phyloP scores from a whole-genome alignment of 2,888 invertebrate species.

The Onchidella celtica region DNA sequence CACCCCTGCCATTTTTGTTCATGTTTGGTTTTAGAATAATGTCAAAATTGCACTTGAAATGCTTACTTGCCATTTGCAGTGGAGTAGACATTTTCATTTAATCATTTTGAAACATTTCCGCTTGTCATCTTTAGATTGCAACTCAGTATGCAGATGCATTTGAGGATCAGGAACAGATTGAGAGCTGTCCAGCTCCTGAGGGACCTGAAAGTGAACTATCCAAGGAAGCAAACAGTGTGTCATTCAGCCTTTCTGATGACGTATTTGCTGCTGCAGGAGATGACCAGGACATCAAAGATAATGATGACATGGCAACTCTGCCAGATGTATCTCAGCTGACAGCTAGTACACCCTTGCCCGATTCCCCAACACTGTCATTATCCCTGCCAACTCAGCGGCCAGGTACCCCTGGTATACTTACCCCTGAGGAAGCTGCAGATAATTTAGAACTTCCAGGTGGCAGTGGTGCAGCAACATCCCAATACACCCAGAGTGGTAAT shows the following conservation, averaged over 20 bases:
- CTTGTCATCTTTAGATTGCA: slow-evolving; percentile 56
- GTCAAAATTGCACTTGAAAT: no score
- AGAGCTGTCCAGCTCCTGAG: not conserved
- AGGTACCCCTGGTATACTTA: slow-evolving; percentile 52
- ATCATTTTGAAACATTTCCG: not conserved
- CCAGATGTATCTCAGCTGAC: no score
- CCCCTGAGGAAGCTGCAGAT: slow-evolving; percentile 79
- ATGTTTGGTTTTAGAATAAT: no score
- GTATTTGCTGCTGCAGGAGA: not conserved
- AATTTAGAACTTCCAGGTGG: slow-evolving; percentile 76
- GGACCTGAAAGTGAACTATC: not conserved
- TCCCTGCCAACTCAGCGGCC: not conserved
- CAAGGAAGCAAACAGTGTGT: not conserved
- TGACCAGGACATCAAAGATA: not conserved
- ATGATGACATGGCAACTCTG: not conserved
- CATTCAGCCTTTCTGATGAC: not conserved
- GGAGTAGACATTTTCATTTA: not conserved
- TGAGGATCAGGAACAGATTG: slow-evolving; percentile 66
- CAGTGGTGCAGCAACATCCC: slow-evolving; percentile 52
- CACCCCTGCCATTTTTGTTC: no score
- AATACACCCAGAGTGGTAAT: slow-evolving; percentile 4
- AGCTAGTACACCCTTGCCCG: not conserved
- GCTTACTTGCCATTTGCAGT: not conserved
- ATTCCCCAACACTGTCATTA: not conserved
- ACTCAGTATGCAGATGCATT: slow-evolving; percentile 70